phyloP scores from a whole-genome alignment of 2,888 invertebrate species.

The Alsophila aescularia region DNA sequence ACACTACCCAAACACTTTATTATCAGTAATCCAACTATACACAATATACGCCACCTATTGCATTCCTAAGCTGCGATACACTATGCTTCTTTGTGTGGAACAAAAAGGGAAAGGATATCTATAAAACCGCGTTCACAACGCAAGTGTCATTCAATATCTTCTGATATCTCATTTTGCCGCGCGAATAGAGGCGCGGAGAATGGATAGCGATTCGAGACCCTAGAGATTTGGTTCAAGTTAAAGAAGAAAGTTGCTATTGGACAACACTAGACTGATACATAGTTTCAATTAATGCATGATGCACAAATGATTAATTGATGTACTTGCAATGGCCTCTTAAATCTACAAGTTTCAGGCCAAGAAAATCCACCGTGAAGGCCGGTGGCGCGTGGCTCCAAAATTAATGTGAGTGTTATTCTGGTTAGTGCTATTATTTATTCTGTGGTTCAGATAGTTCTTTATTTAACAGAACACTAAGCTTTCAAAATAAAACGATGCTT shows the following conservation, averaged over 20 bases:
- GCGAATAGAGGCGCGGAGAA: conserved; percentile 66
- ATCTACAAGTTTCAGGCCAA: too few species aligned
- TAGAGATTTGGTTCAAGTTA: conserved; percentile 50
- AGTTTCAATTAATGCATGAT: too few species aligned
- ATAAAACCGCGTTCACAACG: conserved; percentile 59
- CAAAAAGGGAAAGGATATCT: conserved; percentile 27
- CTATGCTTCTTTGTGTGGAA: conserved; percentile 48
- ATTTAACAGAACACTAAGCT: too few species aligned
- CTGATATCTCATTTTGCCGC: conserved; percentile 81
- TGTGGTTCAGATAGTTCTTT: too few species aligned
- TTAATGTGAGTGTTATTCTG: too few species aligned
- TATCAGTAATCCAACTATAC: conserved; percentile 56
- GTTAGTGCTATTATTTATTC: too few species aligned
- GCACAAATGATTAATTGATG: too few species aligned
- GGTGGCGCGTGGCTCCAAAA: too few species aligned
- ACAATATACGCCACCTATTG: conserved; percentile 55
- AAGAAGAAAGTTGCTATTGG: conserved; percentile 16
- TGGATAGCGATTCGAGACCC: conserved; percentile 63
- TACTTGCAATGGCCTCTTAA: too few species aligned
- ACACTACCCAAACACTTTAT: conserved; percentile 48
- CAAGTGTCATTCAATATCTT: conserved; percentile 77
- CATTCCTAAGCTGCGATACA: conserved; percentile 45
- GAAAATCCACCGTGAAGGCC: too few species aligned
- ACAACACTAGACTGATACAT: neutral
- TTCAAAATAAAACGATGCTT: too few species aligned